Conservation (phyloP, 1,140 invertebrate genomes). For the Pseudomyrmex flavicornis region DNA sequence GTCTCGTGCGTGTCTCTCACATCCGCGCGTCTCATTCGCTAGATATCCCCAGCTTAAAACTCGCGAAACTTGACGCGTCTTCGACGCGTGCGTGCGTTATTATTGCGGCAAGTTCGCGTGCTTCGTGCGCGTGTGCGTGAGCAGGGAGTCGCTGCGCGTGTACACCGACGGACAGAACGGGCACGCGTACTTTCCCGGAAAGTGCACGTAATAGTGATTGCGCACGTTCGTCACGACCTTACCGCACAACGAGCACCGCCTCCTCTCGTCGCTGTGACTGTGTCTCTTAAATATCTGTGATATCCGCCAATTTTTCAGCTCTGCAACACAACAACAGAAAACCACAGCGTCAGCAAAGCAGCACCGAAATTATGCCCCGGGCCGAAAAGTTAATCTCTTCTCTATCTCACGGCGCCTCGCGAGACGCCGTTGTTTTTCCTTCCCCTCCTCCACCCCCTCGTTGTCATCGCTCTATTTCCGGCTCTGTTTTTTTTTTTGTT, state of each 20-base stretch:
- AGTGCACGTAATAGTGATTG: constrained; percentile 90
- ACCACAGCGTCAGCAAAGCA: constrained; percentile 82
- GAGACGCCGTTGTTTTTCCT: background rate
- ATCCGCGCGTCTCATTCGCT: constrained; percentile 10
- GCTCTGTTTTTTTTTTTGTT: constrained; percentile 27
- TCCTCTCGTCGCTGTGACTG: constrained; percentile 87
- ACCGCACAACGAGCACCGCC: constrained; percentile 88
- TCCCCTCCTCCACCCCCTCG: background rate
- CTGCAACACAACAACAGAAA: constrained; percentile 86
- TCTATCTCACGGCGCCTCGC: constrained; percentile 1
- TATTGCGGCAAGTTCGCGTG: constrained; percentile 84
- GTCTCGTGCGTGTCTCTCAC: no score
- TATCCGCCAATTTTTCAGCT: constrained; percentile 89
- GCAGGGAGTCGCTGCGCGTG: constrained; percentile 88
- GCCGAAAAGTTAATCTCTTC: background rate
- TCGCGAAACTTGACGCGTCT: constrained; percentile 19
- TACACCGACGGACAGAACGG: constrained; percentile 88
- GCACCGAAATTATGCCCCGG: constrained; percentile 71
- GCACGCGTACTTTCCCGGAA: constrained; percentile 88
- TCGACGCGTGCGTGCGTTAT: constrained; percentile 58
- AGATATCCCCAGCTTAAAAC: constrained; percentile 62
- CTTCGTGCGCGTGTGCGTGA: constrained; percentile 88
- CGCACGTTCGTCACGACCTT: constrained; percentile 89
- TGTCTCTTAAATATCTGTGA: constrained; percentile 89
- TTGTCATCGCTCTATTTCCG: constrained; percentile 69